These are phyloP conservation scores for Manis crassicaudata DNA, from an alignment of 2,797 vertebrate genomes.

Conservation along the genomic window DNA sequence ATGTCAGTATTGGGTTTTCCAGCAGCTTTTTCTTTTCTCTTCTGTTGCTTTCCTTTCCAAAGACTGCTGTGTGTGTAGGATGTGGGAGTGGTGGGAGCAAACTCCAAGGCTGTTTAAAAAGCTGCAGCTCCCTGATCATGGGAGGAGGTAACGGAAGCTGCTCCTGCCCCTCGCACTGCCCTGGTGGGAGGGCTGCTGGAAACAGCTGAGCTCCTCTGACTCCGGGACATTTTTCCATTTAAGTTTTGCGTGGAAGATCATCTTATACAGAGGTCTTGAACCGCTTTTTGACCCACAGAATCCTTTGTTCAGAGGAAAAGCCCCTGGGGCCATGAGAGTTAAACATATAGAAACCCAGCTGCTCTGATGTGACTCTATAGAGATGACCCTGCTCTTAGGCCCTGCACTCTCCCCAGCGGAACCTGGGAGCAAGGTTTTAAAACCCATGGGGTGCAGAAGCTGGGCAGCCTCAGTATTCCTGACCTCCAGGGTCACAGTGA, in stretches of 20 bases:
- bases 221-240: background rate
- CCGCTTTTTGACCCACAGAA: background rate
- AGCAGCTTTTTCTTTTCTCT: background rate
- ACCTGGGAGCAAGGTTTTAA: background rate
- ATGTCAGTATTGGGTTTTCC: background rate
- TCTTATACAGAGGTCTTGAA: background rate
- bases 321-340: background rate
- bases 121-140: accelerated
- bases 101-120: background rate
- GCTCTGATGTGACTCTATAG: background rate
- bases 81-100: background rate
- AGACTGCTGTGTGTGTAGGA: background rate
- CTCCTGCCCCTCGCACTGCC: background rate
- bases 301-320: background rate
- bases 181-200: background rate
- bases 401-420: background rate
- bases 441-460: background rate
- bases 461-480: background rate
- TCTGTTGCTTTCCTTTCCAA: conserved; percentile 17
- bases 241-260: background rate
- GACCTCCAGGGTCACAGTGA: background rate
- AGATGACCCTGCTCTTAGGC: background rate
- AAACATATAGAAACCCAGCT: background rate
- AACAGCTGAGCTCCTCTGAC: background rate
- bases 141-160: background rate